A percentile compares a stretch with the other conserved stretches of the same genome.
phyloP scores from a whole-genome alignment of 2,888 invertebrate genomes.

The Gibbula magus region DNA sequence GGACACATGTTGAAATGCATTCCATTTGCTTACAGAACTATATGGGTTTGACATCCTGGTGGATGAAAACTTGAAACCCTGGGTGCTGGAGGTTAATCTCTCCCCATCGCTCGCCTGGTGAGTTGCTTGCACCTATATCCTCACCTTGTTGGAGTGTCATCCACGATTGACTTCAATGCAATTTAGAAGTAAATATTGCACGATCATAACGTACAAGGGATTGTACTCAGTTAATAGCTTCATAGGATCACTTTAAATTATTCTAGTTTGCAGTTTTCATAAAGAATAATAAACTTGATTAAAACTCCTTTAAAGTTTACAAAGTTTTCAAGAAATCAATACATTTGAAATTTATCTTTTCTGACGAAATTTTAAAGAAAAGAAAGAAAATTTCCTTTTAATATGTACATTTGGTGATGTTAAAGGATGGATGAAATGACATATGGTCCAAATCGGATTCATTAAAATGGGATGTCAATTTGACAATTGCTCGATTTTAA shows the following conservation, averaged over 20 bases:
- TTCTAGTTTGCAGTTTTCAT: too few species aligned
- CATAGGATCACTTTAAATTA: too few species aligned
- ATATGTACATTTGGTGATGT: too few species aligned
- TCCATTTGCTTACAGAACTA: slow-evolving; percentile 78
- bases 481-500: too few species aligned
- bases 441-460: too few species aligned
- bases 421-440: too few species aligned
- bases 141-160: background rate
- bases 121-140: slow-evolving; percentile 28
- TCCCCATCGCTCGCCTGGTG: slow-evolving; percentile 81
- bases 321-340: too few species aligned
- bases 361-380: too few species aligned
- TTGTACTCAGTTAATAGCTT: background rate
- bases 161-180: background rate
- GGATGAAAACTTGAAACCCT: slow-evolving; percentile 93
- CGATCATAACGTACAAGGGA: background rate
- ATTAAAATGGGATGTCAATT: too few species aligned
- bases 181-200: background rate
- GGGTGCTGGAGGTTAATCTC: slow-evolving; percentile 95
- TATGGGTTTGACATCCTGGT: slow-evolving; percentile 97
- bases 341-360: too few species aligned
- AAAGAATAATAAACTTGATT: background rate
- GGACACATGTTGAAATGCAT: background rate
- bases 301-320: background rate
- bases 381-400: too few species aligned